Conservation (phyloP, 1,140 invertebrate genomes). For the Drosophila bocqueti region DNA sequence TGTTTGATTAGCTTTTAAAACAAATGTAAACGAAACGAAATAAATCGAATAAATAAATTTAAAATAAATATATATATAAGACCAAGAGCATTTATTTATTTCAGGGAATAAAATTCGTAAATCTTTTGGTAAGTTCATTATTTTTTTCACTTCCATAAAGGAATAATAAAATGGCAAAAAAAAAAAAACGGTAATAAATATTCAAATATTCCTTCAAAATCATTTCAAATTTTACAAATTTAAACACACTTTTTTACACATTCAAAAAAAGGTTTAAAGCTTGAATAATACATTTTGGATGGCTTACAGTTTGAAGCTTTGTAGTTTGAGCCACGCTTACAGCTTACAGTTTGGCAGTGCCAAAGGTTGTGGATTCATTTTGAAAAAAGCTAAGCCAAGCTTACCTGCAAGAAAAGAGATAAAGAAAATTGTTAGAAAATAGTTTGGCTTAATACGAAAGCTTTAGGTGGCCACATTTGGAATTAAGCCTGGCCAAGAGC, state of each 20-base stretch:
- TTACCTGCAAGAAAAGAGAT: conserved; percentile 47
- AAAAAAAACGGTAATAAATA: not conserved
- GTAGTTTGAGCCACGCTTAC: not conserved
- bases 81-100: not conserved
- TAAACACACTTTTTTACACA: not conserved
- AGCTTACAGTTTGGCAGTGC: conserved; percentile 13
- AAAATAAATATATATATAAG: not conserved
- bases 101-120: too few relatives aligned
- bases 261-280: not conserved
- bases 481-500: not conserved
- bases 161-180: not conserved
- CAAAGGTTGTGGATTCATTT: conserved; percentile 2
- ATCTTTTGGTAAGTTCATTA: not conserved
- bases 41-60: conserved; percentile 10
- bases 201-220: not conserved
- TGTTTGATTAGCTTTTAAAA: conserved; percentile 19
- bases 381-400: conserved; percentile 20
- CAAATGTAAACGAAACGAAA: conserved; percentile 10
- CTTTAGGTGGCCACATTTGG: not conserved
- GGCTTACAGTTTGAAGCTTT: conserved; percentile 18
- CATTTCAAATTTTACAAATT: not conserved
- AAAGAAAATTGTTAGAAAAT: not conserved
- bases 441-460: not conserved
- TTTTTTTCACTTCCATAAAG: not conserved
- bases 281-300: not conserved